phyloP scores from a whole-genome alignment of 2,113 vertebrate genomes.

The Gavia stellata region DNA sequence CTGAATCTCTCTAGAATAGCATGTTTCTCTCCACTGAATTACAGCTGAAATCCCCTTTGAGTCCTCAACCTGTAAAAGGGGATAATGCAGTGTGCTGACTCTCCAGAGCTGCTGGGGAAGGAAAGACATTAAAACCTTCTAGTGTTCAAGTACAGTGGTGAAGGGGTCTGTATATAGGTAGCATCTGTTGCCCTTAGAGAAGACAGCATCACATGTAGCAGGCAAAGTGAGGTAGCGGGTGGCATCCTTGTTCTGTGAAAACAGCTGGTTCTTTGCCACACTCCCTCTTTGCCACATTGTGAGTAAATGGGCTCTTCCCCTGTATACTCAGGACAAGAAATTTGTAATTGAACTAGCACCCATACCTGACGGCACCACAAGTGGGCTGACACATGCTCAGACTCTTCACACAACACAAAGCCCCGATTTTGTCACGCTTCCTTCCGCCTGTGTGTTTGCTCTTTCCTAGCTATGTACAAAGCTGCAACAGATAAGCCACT shows the following conservation, averaged over 20 bases:
- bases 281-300: background rate
- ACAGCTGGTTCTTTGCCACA: background rate
- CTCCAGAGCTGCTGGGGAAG: background rate
- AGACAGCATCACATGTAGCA: background rate
- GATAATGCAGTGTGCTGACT: background rate
- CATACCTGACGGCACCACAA: background rate
- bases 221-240: background rate
- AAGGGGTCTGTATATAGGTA: background rate
- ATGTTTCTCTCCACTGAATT: background rate
- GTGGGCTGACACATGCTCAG: background rate
- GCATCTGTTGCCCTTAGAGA: background rate
- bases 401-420: background rate
- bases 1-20: background rate
- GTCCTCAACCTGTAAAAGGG: background rate
- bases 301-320: background rate
- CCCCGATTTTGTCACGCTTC: background rate
- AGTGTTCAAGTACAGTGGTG: background rate
- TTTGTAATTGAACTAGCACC: background rate
- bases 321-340: background rate
- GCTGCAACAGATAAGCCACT: background rate
- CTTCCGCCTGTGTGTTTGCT: background rate
- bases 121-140: background rate
- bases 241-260: background rate
- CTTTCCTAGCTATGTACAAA: background rate
- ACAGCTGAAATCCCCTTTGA: background rate